Percentiles rank a stretch among this genome's conserved stretches.
Evolutionary conservation across 2,113 vertebrate genomes (phyloP).

Genomic region (Nasalis larvatus): DNA sequence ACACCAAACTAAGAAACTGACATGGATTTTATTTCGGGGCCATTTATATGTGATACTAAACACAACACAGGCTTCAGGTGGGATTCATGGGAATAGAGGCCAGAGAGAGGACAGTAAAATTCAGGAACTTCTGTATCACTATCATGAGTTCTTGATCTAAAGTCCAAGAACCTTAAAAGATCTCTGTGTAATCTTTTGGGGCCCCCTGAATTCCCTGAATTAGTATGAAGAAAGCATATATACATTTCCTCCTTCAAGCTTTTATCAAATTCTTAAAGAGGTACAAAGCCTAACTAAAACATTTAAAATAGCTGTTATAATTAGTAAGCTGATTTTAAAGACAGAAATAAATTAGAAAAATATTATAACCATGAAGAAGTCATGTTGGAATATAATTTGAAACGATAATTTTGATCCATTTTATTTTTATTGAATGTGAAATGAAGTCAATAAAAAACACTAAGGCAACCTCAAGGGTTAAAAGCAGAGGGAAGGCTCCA

Average conservation of each 20-base stretch:
- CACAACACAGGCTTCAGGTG: neutral
- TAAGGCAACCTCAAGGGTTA: neutral
- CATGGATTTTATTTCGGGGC: neutral
- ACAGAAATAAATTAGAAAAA: neutral
- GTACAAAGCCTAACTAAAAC: constrained; percentile 5
- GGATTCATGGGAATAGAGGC: neutral
- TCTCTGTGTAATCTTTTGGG: neutral
- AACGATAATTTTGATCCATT: neutral
- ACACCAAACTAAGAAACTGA: neutral
- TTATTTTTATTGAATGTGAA: neutral
- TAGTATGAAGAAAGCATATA: neutral
- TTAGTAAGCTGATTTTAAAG: neutral
- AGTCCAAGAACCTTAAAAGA: neutral
- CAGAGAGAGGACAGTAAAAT: neutral
- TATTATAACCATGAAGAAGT: neutral
- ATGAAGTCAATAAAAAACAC: neutral
- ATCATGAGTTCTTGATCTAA: neutral
- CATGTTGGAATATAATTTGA: constrained; percentile 4
- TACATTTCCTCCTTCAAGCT: neutral
- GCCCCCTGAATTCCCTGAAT: neutral
- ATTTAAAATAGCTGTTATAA: neutral
- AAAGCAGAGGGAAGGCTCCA: neutral
- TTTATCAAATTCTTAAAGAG: constrained; percentile 30
- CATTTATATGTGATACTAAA: neutral
- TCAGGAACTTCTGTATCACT: neutral